Base-by-base conservation (phyloP, 1,140 invertebrate genomes). In the Pollicipes pollicipes region DNA sequence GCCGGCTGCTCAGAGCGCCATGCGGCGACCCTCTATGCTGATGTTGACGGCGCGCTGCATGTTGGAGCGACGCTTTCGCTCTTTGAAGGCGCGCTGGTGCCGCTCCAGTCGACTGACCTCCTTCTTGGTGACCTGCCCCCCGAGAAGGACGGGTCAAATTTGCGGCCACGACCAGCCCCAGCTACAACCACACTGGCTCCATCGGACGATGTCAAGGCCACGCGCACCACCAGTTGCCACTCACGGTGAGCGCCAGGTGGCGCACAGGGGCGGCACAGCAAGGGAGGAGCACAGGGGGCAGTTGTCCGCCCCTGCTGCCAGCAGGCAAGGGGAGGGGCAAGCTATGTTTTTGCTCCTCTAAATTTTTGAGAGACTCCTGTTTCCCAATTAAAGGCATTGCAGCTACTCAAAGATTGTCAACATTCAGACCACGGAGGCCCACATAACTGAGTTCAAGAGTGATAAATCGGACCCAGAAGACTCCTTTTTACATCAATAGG, bases 11-110 rank as follows among this genome's bases (percentile, higher is more conserved):
- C 27, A 64, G 63, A 64, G 63, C 63, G 90, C 85, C 93, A 97
- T 96, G 83, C 95, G 95, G 75, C 93, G 83, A 27, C 95, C 95
- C 82, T 97, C 95, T 74, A 97, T 95, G 72, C 93, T 96, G 77
- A 97, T 97, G 76, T 87, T 86, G 67, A 97, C 90, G 69, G 93
- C 93, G 76, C 91, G 83, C 74, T 87, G 85, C 24, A 86, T 82
- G 77, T 90, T 87, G 77, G 87, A 87, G 75, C 87, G 81, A 58
- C 90, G 85, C 81, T 95, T 95, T 73, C 83, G 87, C 77, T 96
- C 93, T 27, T 91, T 84, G 77, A 94, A 93, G 75, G 87, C 87
- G 76, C 94, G 89, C 83, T 93, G 88, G 76, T 96, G 93, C 76
- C 90, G 91, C 77, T 97, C 94, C 79, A 95, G 90, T 72, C 91